Percentiles rank a stretch among this genome's conserved stretches.
Conservation (phyloP, 1,140 invertebrate species). For the Papilio dardanus region DNA sequence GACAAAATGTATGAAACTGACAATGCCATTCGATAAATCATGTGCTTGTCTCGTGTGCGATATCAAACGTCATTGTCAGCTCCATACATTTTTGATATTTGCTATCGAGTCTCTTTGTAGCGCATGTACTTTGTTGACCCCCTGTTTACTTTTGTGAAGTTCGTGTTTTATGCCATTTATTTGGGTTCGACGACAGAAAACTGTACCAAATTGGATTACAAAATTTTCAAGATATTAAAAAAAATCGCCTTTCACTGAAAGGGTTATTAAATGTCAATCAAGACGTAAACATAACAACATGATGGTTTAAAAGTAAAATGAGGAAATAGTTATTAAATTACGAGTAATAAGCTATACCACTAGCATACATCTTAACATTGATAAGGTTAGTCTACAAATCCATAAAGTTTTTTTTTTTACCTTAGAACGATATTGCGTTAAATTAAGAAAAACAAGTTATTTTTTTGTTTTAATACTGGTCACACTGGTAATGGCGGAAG, state of each 20-base stretch:
- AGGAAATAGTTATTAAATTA: neutral
- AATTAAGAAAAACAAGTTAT: neutral
- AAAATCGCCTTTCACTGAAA: conserved; percentile 8
- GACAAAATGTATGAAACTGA: too few relatives aligned
- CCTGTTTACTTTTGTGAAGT: neutral
- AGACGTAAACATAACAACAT: neutral
- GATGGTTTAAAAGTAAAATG: neutral
- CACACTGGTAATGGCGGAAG: neutral
- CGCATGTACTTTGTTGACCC: too few relatives aligned
- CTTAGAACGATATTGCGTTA: neutral
- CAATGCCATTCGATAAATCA: too few relatives aligned
- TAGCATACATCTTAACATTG: too few relatives aligned
- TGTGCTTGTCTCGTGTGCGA: too few relatives aligned
- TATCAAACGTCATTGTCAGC: too few relatives aligned
- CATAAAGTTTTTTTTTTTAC: neutral
- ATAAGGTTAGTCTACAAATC: too few relatives aligned
- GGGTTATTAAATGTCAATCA: neutral
- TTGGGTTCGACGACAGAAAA: too few relatives aligned
- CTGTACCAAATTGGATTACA: too few relatives aligned
- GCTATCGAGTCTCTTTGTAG: too few relatives aligned
- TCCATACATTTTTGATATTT: too few relatives aligned
- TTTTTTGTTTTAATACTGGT: neutral
- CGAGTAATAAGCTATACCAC: neutral
- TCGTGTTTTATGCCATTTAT: neutral
- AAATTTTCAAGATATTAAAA: neutral